Base-by-base conservation (phyloP, 2,113 vertebrate genomes). In the Notarius quadriscutis region DNA sequence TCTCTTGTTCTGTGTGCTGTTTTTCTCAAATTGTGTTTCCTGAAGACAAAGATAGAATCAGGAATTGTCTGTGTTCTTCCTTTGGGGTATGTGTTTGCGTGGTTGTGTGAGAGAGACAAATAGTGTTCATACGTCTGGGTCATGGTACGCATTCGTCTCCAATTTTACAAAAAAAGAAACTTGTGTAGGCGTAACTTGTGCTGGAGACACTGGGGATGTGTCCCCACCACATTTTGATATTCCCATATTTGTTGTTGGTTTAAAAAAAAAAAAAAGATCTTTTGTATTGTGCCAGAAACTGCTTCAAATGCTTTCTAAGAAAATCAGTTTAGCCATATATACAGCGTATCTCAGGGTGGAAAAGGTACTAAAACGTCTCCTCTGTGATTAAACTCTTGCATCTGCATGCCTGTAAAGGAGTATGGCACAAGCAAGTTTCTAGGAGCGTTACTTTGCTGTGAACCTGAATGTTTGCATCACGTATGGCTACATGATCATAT, bases 21-120 rank as follows among this genome's bases (percentile, higher is more conserved):
- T 81, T 84, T 71, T 86, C 65, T 55, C 7, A 88, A 89, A 80
- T 55, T 53, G 53, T 80, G 62, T 75, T 80, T 86, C 87, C 84
- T 85, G 58, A 84, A 74, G 89, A 82, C 80, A 67, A 22, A 87
- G 34, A 82, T 81, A 71, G 55, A 84, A 41, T 81, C 30, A 71
- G 53, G 83, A 87, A 83, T 71, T 51, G 82, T 83, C 90, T 85
- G 83, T 67, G 82, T 63, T 74, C 18, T 71, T 83, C 62, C 50
- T 71, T 18, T n/a, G 15, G 34, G 51, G 10, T 79, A 11, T 71
- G 30, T 30, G n/a, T 60, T 41, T 50, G 55, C 7, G 48, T 82
- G 58, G 27, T 50, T 62, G 14, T 63, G 34, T 62, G 82, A 69
- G 20, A 83, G 50, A 60, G 25, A 57, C 7, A 78, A 22, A 75